phyloP scores from a whole-genome alignment of 2,113 vertebrate species.

The Albula goreensis region DNA sequence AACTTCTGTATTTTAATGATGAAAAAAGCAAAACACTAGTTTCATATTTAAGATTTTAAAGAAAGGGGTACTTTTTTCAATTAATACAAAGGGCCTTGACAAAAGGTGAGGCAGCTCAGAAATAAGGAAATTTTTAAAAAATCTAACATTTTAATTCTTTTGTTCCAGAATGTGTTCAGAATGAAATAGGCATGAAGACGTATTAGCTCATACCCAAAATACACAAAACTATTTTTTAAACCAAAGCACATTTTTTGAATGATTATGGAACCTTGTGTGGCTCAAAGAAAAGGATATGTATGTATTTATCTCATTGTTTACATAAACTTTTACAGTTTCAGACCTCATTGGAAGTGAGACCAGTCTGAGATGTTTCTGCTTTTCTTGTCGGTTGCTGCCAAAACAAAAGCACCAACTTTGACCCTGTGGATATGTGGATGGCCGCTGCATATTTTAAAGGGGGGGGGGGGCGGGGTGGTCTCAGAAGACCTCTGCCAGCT shows the following conservation, averaged over 20 bases:
- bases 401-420: conserved; percentile 54
- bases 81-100: conserved; percentile 81
- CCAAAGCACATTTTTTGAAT: conserved; percentile 97
- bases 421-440: conserved; percentile 44
- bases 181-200: conserved; percentile 81
- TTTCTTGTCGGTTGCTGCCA: conserved; percentile 77
- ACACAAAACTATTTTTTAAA: conserved; percentile 99
- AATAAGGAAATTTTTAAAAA: conserved; percentile 43
- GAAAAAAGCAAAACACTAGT: conserved; percentile 95
- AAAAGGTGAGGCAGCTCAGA: conserved; percentile 80
- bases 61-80: conserved; percentile 72
- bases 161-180: conserved; percentile 85
- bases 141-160: conserved; percentile 75
- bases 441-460: conserved; percentile 59
- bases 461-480: conserved; percentile 9
- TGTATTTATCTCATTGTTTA: conserved; percentile 99
- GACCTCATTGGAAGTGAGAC: conserved; percentile 90
- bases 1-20: conserved; percentile 96
- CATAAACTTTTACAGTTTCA: conserved; percentile 97
- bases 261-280: conserved; percentile 90
- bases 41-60: conserved; percentile 92
- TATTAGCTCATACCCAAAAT: conserved; percentile 98
- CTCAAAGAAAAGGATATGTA: conserved; percentile 80
- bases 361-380: conserved; percentile 78
- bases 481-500: conserved; percentile 55